Base-by-base conservation (phyloP, 2,797 vertebrate genomes). In the Myripristis murdjan region DNA sequence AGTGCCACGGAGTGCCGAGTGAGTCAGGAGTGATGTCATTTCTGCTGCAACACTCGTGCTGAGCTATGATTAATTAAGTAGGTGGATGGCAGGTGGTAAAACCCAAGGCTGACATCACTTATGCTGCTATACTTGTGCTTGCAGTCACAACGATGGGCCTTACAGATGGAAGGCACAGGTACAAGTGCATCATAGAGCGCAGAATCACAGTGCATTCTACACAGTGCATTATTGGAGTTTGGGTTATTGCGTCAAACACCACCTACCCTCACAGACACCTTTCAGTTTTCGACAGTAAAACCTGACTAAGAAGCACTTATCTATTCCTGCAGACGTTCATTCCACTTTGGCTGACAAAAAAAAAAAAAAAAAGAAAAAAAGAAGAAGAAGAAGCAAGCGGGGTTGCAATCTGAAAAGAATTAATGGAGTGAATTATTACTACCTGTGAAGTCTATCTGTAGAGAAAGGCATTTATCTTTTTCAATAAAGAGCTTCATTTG, bases 391-490 rank as follows among this genome's bases (percentile, higher is more conserved):
- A 80, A 84, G 82, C 74, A 57, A 44, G 18, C 26, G 24, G 15
- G 54, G 60, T 56, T 64, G 68, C 67, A 24, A 83, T 57, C 81
- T 84, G 77, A 90, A 88, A 88, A 70, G 73, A 90, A 88, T 86
- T 90, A 93, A 92, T 92, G 83, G 85, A 85, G 85, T 90, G 87
- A 90, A 89, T 88, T 90, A 91, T 91, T 89, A 81, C 86, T 73
- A 89, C 82, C 84, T 87, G 81, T 69, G 59, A 84, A 83, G 73
- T 83, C 85, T 87, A 84, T 87, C 84, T 76, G 80, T 75, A 66
- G 79, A 35, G 68, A 81, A 79, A 79, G 87, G 75, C 85, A 65
- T 89, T 89, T 82, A 91, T 92, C 85, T 89, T 91, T 91, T 87
- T 85, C 90, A 91, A 86, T 90, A 85, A 90, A 89, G 86, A 81